phyloP scores from a whole-genome alignment of 2,113 vertebrate genomes.

The Asarcornis scutulata region DNA sequence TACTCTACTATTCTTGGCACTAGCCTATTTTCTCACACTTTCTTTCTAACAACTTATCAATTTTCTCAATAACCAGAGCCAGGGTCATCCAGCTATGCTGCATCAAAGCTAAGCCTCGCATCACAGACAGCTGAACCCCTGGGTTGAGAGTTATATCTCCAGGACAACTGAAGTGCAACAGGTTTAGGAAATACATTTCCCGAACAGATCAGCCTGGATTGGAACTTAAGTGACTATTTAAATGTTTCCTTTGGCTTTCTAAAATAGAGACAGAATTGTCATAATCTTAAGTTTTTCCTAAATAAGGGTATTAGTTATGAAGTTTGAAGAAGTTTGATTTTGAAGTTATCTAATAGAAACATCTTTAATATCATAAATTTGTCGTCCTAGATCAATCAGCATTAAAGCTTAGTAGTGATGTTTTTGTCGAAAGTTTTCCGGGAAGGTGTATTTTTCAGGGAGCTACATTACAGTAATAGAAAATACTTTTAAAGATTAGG shows the following conservation, averaged over 20 bases:
- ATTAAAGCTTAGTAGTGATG: background rate
- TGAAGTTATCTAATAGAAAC: background rate
- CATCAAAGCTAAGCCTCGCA: background rate
- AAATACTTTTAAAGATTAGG: background rate
- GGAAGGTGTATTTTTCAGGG: background rate
- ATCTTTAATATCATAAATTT: constrained; percentile 4
- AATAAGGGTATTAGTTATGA: background rate
- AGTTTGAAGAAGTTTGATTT: constrained; percentile 25
- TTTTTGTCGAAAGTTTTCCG: background rate
- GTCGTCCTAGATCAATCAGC: background rate
- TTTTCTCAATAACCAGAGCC: background rate
- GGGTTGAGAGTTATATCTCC: background rate
- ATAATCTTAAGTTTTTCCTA: constrained; percentile 15
- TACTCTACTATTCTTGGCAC: background rate
- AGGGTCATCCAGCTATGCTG: background rate
- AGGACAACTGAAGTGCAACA: background rate
- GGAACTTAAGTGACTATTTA: background rate
- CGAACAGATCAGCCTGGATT: background rate
- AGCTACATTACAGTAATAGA: background rate
- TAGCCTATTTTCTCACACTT: background rate
- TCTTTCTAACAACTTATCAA: background rate
- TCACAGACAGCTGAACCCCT: background rate
- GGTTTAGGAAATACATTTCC: constrained; percentile 9
- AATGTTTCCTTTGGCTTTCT: background rate
- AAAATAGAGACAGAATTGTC: background rate